Conservation (phyloP, 2,888 invertebrate species). For the Tipula helvola region DNA sequence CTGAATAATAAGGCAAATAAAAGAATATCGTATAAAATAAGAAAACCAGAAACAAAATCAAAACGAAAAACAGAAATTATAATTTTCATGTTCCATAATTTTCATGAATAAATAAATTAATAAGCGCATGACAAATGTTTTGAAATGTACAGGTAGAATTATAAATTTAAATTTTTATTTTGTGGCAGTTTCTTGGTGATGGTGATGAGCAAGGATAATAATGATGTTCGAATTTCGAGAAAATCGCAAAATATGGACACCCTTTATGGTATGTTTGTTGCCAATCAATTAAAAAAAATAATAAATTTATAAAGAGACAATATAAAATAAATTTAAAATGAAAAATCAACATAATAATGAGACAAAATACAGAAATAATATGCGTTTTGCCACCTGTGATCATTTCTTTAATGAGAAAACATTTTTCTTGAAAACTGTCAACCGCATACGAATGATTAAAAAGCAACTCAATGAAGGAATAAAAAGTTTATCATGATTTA, state of each 20-base stretch:
- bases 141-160: not conserved
- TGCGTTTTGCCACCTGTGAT: slow-evolving; percentile 7
- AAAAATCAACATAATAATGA: not conserved
- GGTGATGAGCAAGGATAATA: not conserved
- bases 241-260: not conserved
- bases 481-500: not conserved
- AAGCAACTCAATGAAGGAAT: not conserved
- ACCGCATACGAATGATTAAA: slow-evolving; percentile 6
- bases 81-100: not conserved
- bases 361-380: not conserved
- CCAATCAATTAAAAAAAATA: not conserved
- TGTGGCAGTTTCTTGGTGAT: not conserved
- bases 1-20: not conserved
- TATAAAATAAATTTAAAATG: not conserved
- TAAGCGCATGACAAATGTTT: not conserved
- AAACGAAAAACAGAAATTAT: not conserved
- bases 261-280: not conserved
- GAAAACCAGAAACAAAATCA: not conserved
- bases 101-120: not conserved
- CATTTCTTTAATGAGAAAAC: not conserved
- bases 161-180: not conserved
- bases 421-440: slow-evolving; percentile 10
- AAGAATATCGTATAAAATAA: not conserved
- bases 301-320: not conserved
- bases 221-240: not conserved